Percentiles rank a stretch among this genome's conserved stretches.
Evolutionary conservation across 23 tunicate species (phyloP).

Genomic region (Oikopleura dioica): DNA sequence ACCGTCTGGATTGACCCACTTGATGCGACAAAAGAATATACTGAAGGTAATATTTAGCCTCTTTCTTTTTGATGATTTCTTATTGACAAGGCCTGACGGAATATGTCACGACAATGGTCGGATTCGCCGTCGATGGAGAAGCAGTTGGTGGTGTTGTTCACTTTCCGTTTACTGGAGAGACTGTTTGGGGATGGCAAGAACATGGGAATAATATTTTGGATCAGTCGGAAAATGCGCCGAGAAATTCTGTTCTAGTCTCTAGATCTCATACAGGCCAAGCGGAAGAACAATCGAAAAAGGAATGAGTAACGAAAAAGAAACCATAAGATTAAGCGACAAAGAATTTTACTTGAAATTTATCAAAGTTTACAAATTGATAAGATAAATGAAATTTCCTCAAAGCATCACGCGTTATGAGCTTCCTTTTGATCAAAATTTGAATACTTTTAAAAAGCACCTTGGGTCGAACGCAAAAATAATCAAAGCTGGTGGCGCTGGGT

Average conservation of each 20-base stretch:
- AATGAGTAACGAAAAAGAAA: no score
- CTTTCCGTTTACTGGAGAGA: neutral
- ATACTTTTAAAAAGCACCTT: no score
- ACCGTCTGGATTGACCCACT: neutral
- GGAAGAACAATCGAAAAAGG: neutral
- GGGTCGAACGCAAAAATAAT: no score
- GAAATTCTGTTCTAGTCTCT: neutral
- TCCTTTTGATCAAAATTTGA: no score
- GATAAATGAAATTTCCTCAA: no score
- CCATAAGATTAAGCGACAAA: no score
- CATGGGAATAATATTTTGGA: neutral
- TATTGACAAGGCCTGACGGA: neutral
- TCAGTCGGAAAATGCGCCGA: neutral
- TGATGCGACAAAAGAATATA: neutral
- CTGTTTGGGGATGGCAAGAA: neutral
- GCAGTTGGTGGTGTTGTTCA: neutral
- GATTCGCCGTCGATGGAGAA: neutral
- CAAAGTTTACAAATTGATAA: no score
- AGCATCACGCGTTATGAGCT: no score
- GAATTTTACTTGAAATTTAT: no score
- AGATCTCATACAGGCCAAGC: neutral
- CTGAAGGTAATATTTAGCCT: neutral
- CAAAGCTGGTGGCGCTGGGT: neutral
- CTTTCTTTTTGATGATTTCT: neutral
- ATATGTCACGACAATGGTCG: neutral